phyloP scores from a whole-genome alignment of 2,113 vertebrate species.

The Cryptomyrus ogoouensis region DNA sequence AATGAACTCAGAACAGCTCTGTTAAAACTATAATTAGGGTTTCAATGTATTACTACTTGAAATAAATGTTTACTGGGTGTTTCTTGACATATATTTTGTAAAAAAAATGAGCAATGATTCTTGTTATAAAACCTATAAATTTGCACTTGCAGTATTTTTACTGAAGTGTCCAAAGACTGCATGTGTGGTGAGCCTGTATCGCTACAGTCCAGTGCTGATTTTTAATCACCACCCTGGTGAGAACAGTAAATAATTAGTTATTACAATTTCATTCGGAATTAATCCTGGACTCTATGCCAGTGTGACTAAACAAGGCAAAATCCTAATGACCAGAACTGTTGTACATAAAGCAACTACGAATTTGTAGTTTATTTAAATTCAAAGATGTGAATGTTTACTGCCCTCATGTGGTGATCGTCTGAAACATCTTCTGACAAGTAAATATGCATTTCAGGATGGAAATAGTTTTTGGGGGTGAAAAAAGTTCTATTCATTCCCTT shows the following conservation, averaged over 20 bases:
- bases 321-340: not conserved
- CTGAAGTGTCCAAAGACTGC: not conserved
- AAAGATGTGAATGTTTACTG: conserved; percentile 17
- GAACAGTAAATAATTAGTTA: not conserved
- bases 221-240: not conserved
- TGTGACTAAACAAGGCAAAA: not conserved
- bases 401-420: conserved; percentile 36
- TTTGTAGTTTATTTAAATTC: not conserved
- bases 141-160: not conserved
- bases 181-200: not conserved
- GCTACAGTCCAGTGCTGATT: not conserved
- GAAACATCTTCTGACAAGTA: not conserved
- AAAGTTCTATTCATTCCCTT: not conserved
- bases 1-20: not conserved
- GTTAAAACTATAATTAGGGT: not conserved
- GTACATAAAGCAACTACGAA: not conserved
- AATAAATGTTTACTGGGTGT: not conserved
- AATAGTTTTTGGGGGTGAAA: not conserved
- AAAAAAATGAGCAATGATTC: not conserved
- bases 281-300: not conserved
- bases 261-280: not conserved
- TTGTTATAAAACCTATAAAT: not conserved
- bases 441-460: not conserved
- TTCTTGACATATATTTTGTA: not conserved
- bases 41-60: not conserved